These are phyloP conservation scores for Electrona antarctica DNA, from an alignment of 2,113 vertebrate species.

Conservation along the genomic window DNA sequence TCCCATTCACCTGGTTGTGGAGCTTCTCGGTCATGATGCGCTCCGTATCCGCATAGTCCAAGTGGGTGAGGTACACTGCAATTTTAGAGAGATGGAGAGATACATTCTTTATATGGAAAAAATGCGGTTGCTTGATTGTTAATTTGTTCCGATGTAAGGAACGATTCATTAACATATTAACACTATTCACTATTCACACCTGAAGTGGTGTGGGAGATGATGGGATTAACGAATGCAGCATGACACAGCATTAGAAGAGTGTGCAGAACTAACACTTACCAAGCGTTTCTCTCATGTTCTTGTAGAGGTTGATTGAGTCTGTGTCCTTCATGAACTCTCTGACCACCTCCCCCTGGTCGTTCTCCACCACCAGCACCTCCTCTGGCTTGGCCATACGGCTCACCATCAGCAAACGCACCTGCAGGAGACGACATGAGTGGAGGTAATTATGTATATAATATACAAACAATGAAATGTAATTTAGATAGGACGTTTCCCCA, in stretches of 20 bases:
- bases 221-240: too few relatives aligned
- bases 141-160: too few relatives aligned
- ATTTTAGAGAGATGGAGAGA: neutral
- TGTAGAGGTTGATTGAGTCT: conserved; percentile 96
- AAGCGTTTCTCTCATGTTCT: conserved; percentile 97
- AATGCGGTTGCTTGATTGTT: neutral
- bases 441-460: neutral
- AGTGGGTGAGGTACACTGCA: conserved; percentile 93
- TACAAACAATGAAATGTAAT: too few relatives aligned
- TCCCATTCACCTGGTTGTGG: conserved; percentile 96
- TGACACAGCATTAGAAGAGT: too few relatives aligned
- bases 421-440: neutral
- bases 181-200: too few relatives aligned
- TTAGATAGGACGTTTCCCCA: too few relatives aligned
- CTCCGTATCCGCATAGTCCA: conserved; percentile 97
- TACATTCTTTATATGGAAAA: neutral
- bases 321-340: conserved; percentile 98
- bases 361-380: conserved; percentile 96
- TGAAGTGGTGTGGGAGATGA: too few relatives aligned
- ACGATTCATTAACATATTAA: too few relatives aligned
- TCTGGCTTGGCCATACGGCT: conserved; percentile 98
- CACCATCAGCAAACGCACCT: conserved; percentile 96
- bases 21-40: conserved; percentile 98
- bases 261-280: conserved; percentile 74
- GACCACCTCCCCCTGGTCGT: conserved; percentile 96